phyloP scores from a whole-genome alignment of 2,888 invertebrate species.

The Trichogramma dendrolimi region DNA sequence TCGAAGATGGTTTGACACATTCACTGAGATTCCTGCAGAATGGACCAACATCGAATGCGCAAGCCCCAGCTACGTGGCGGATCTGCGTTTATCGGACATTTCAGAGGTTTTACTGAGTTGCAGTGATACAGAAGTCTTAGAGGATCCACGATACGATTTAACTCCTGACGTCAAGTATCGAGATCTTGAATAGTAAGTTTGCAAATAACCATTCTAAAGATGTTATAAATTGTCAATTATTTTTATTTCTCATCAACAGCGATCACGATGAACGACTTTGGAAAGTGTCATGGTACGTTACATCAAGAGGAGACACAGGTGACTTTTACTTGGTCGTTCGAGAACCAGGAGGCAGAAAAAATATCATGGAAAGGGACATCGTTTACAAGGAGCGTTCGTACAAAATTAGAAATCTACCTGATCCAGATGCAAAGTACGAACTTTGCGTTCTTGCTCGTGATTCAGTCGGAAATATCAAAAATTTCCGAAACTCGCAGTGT shows the following conservation, averaged over 20 bases:
- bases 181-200: constrained; percentile 67
- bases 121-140: constrained; percentile 53
- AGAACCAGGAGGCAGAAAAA: constrained; percentile 53
- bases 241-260: constrained; percentile 33
- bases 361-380: constrained; percentile 60
- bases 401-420: constrained; percentile 52
- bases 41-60: constrained; percentile 63
- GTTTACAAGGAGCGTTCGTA: constrained; percentile 65
- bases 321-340: constrained; percentile 71
- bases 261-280: constrained; percentile 47
- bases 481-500: constrained; percentile 70
- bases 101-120: constrained; percentile 70
- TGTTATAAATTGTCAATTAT: background rate
- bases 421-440: constrained; percentile 54
- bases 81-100: constrained; percentile 57
- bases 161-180: constrained; percentile 75
- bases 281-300: constrained; percentile 66
- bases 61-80: constrained; percentile 59
- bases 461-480: constrained; percentile 64
- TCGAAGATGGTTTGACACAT: constrained; percentile 56
- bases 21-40: constrained; percentile 53
- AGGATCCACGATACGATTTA: constrained; percentile 59
- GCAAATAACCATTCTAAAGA: background rate
- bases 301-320: constrained; percentile 69
- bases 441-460: constrained; percentile 71